These are phyloP conservation scores for Gymnopithys bicolor DNA, from an alignment of 2,797 vertebrate species.

Conservation along the genomic window DNA sequence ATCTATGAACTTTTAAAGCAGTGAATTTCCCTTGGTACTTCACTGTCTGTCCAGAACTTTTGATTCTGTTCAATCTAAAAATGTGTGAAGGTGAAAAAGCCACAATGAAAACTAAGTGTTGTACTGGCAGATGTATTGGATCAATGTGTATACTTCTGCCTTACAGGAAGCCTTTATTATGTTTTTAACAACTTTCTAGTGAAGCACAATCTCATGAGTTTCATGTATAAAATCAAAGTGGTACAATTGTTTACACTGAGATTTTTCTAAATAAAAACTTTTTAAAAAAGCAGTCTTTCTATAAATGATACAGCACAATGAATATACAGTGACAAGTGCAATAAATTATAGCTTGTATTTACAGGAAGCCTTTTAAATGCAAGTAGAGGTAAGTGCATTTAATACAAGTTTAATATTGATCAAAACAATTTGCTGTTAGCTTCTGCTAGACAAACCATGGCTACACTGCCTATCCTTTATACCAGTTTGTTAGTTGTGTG, in stretches of 20 bases:
- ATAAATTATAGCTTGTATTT: slow-evolving; percentile 84
- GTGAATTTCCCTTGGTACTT: slow-evolving; percentile 16
- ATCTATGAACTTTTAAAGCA: background rate
- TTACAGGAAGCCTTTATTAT: slow-evolving; percentile 77
- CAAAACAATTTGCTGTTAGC: slow-evolving; percentile 40
- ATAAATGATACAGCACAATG: slow-evolving; percentile 76
- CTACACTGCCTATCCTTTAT: background rate
- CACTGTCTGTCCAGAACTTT: slow-evolving; percentile 1
- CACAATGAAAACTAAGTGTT: slow-evolving; percentile 21
- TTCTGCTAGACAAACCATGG: slow-evolving; percentile 37
- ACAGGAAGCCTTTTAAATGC: slow-evolving; percentile 78
- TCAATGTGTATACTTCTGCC: slow-evolving; percentile 58
- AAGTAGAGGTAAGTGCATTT: slow-evolving; percentile 73
- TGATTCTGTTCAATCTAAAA: slow-evolving; percentile 3
- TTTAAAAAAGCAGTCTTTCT: slow-evolving; percentile 71
- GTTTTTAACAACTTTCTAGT: slow-evolving; percentile 68
- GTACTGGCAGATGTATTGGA: slow-evolving; percentile 59
- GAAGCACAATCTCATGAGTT: slow-evolving; percentile 75
- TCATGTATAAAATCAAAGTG: slow-evolving; percentile 79
- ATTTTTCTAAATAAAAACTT: slow-evolving; percentile 83
- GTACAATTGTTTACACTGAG: slow-evolving; percentile 82
- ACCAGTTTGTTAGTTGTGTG: slow-evolving; percentile 19
- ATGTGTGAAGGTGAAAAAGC: background rate
- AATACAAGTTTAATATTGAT: slow-evolving; percentile 65
- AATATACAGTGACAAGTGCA: slow-evolving; percentile 77